Base-by-base conservation (phyloP, 2,888 invertebrate species). In the Drosophila fungiperda region DNA sequence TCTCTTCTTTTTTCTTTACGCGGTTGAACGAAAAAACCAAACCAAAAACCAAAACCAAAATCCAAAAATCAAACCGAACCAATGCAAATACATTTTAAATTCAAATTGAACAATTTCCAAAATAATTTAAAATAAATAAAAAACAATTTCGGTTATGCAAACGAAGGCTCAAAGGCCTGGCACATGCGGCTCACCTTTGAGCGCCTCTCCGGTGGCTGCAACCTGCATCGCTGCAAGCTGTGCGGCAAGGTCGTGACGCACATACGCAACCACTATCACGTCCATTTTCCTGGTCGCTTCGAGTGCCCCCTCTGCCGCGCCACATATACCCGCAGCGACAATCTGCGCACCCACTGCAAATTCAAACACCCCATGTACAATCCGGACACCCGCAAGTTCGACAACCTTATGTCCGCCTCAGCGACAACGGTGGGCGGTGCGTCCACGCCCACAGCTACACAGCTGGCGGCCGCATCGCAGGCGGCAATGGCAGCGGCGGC, bases 171-270 rank as follows among this genome's bases (percentile, higher is more conserved):
- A 94, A 97, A 97, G 96, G 97, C 97, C 95, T 97, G 97, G 97
- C 97, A 97, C 95, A 97, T 97, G 97, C 96, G 97, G 95, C 96
- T 97, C 94, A 97, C 97, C 94, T 97, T 97, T 95, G 97, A 97
- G 95, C 97, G 97, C 93, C 96, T 97, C 95, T 97, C 97, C 94
- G 97, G 97, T 94, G 96, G 97, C 95, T 96, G 97, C 94, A 97
- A 97, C 95, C 96, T 97, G 95, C 97, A 97, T 95, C 96, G 97
- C 94, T 97, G 97, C 96, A 97, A 97, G 95, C 95, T 97, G 94
- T 97, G 97, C 95, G 97, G 97, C 94, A 97, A 97, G 96, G 97
- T 97, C 95, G 97, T 97, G 94, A 97, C 97, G 94, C 97, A 97
- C 95, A 97, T 97, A 95, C 96, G 97, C 94, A 97, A 97, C 95